Evolutionary conservation across 2,113 vertebrate species (phyloP).

Genomic region (Channa maculata): DNA sequence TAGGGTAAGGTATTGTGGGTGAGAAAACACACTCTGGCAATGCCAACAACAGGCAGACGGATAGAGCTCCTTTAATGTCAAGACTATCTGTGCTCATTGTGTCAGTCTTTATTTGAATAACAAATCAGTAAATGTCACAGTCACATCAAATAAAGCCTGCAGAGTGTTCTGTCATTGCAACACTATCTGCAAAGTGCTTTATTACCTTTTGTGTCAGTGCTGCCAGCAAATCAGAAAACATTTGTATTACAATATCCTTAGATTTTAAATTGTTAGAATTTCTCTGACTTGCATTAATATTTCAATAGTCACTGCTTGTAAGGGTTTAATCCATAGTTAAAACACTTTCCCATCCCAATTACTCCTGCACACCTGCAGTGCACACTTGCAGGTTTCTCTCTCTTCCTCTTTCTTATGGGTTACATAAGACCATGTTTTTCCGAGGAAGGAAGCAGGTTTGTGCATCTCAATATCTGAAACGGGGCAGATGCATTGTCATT

Average conservation of each 20-base stretch:
- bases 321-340: slow-evolving; percentile 21
- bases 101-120: slow-evolving; percentile 63
- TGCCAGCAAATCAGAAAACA: slow-evolving; percentile 25
- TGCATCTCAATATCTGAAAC: slow-evolving; percentile 69
- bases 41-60: background rate
- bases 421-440: slow-evolving; percentile 72
- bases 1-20: background rate
- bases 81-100: slow-evolving; percentile 51
- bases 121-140: slow-evolving; percentile 61
- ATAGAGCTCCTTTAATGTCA: slow-evolving; percentile 33
- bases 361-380: slow-evolving; percentile 31
- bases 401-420: slow-evolving; percentile 16
- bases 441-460: slow-evolving; percentile 46
- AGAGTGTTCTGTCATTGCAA: background rate
- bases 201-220: slow-evolving; percentile 30
- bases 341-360: slow-evolving; percentile 22
- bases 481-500: slow-evolving; percentile 74
- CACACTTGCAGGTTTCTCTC: background rate
- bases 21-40: slow-evolving; percentile 1
- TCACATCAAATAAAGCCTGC: slow-evolving; percentile 43
- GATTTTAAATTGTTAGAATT: background rate
- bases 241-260: slow-evolving; percentile 12
- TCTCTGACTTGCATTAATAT: background rate
- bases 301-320: slow-evolving; percentile 17
- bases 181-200: slow-evolving; percentile 16